phyloP scores from a whole-genome alignment of 30 jellyfish, hydroid and myxozoan species.

The Aurelia aurita complex sp. Pacific region DNA sequence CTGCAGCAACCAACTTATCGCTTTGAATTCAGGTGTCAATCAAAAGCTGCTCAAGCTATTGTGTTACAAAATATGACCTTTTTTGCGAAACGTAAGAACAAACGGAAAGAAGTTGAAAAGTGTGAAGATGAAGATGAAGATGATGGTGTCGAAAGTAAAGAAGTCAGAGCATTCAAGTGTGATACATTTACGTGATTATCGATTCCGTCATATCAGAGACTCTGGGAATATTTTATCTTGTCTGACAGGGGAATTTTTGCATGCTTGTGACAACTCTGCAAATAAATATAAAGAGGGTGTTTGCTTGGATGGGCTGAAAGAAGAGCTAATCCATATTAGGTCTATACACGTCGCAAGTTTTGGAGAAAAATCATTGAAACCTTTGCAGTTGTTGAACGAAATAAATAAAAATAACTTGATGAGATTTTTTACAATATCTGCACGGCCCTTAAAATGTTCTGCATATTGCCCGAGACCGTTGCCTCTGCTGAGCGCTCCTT shows the following conservation, averaged over 20 bases:
- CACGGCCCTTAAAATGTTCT: neutral
- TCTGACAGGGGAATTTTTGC: slow-evolving; percentile 16
- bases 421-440: slow-evolving; percentile 5
- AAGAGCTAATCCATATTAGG: neutral
- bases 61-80: too few relatives aligned
- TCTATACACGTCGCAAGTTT: neutral
- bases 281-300: slow-evolving; percentile 1
- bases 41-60: too few relatives aligned
- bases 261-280: slow-evolving; percentile 36
- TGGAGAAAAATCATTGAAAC: neutral
- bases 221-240: slow-evolving; percentile 23
- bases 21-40: too few relatives aligned
- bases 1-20: too few relatives aligned
- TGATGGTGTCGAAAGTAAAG: neutral
- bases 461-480: neutral
- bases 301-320: neutral
- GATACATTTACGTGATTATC: too few relatives aligned
- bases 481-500: slow-evolving; percentile 41
- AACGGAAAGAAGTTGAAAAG: slow-evolving; percentile 6
- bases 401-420: slow-evolving; percentile 9
- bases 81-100: neutral
- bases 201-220: neutral
- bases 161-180: too few relatives aligned
- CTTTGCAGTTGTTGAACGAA: neutral
- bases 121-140: neutral